Conservation (phyloP, 1,140 invertebrate species). For the Dreissena polymorpha region DNA sequence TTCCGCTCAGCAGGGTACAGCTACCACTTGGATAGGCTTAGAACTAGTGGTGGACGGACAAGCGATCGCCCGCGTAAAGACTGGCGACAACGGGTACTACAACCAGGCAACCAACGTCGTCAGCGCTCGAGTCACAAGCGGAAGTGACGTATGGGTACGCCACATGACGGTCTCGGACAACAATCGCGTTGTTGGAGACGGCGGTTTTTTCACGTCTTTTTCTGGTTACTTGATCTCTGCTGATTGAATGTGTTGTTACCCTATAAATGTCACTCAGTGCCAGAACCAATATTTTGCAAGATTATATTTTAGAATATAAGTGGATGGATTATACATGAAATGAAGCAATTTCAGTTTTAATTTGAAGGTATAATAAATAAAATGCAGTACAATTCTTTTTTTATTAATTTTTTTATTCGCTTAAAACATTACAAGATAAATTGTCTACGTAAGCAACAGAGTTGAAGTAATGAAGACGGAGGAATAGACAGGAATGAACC, state of each 20-base stretch:
- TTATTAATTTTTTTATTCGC: too few relatives aligned
- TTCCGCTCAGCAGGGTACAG: conserved; percentile 34
- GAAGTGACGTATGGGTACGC: conserved; percentile 52
- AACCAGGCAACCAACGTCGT: conserved; percentile 50
- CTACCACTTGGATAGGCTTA: conserved; percentile 38
- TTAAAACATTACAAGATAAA: too few relatives aligned
- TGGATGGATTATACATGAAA: too few relatives aligned
- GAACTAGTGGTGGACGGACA: conserved; percentile 25
- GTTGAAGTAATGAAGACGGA: too few relatives aligned
- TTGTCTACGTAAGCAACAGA: too few relatives aligned
- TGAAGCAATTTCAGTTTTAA: too few relatives aligned
- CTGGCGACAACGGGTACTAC: conserved; percentile 53
- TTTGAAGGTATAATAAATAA: too few relatives aligned
- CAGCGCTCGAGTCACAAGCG: conserved; percentile 10
- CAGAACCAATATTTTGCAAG: too few relatives aligned
- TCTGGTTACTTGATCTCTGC: conserved; percentile 41
- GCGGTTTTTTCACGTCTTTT: conserved; percentile 42
- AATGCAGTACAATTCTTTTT: too few relatives aligned
- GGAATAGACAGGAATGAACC: too few relatives aligned
- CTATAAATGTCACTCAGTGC: too few relatives aligned
- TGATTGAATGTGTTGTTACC: neutral
- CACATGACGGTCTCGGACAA: conserved; percentile 41
- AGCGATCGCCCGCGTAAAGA: conserved; percentile 42
- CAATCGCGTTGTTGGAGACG: conserved; percentile 21
- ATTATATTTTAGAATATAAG: too few relatives aligned